Percentiles rank a stretch among this genome's conserved stretches.
Conservation (phyloP, 2,113 vertebrate species). For the Heptranchias perlo region DNA sequence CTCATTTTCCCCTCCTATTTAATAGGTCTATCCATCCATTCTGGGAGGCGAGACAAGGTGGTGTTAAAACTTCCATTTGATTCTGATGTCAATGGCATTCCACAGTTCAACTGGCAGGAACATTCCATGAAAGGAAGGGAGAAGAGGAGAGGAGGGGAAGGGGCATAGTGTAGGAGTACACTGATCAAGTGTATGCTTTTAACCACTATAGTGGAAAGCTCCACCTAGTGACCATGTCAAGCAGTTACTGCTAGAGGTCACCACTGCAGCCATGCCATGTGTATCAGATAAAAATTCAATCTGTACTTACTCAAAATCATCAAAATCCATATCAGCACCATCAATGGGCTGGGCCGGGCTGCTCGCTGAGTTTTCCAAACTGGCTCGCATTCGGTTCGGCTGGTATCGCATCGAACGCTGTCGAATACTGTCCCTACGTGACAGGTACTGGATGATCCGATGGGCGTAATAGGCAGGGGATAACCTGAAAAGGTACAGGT, state of each 20-base stretch:
- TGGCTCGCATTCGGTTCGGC: slow-evolving; percentile 87
- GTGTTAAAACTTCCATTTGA: background rate
- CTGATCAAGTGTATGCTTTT: background rate
- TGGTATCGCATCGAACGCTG: slow-evolving; percentile 92
- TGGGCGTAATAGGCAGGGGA: slow-evolving; percentile 98
- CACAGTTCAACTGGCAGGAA: background rate
- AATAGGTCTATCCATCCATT: background rate
- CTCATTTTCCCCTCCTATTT: background rate
- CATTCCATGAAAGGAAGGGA: background rate
- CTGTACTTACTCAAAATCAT: slow-evolving; percentile 88
- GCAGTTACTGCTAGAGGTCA: background rate
- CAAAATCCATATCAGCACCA: slow-evolving; percentile 87
- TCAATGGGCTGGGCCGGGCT: slow-evolving; percentile 76
- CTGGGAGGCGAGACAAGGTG: background rate
- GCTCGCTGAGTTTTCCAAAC: slow-evolving; percentile 70
- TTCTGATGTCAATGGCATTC: background rate
- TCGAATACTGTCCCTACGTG: slow-evolving; percentile 92
- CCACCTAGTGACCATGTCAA: background rate
- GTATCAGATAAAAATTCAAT: background rate
- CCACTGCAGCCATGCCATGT: background rate
- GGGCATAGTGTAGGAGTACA: background rate
- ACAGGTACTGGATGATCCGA: slow-evolving; percentile 98
- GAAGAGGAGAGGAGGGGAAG: background rate
- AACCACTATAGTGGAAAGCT: background rate
- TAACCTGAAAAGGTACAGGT: slow-evolving; percentile 61